Percentiles rank a stretch among this genome's conserved stretches.
phyloP scores from a whole-genome alignment of 2,797 vertebrate species.

The Callimico goeldii region DNA sequence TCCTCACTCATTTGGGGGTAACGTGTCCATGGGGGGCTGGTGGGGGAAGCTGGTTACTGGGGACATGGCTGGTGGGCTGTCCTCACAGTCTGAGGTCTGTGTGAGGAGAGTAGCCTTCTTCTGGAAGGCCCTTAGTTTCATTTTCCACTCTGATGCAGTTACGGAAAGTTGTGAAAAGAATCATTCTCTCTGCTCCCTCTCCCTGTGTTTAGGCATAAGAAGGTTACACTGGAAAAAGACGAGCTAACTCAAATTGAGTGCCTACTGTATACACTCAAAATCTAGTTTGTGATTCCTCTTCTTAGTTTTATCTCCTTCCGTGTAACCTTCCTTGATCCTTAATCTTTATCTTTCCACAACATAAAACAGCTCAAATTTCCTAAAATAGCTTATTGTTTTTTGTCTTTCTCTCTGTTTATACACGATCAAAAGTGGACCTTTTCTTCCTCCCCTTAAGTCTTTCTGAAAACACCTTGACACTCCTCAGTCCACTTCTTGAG shows the following conservation, averaged over 20 bases:
- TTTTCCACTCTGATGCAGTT: conserved; percentile 3
- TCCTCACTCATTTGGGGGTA: background rate
- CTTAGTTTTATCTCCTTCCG: background rate
- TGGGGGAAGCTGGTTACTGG: background rate
- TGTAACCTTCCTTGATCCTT: background rate
- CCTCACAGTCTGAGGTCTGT: background rate
- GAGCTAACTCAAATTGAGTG: background rate
- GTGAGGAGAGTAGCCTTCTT: background rate
- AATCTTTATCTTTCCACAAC: background rate
- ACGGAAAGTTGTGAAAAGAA: conserved; percentile 22
- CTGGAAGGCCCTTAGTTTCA: conserved; percentile 36
- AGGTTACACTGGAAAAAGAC: background rate
- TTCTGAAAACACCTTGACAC: background rate
- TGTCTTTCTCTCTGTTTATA: background rate
- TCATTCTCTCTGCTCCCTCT: background rate
- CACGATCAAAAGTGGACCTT: background rate
- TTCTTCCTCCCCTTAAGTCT: background rate
- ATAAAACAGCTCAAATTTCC: background rate
- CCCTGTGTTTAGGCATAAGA: background rate
- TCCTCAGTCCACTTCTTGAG: background rate
- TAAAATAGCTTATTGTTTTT: background rate
- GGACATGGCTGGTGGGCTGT: background rate
- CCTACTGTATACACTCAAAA: background rate
- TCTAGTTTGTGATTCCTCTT: background rate
- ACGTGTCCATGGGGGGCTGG: accelerated